Base-by-base conservation (phyloP, 1,140 invertebrate genomes). In the Nixonia krombeini region DNA sequence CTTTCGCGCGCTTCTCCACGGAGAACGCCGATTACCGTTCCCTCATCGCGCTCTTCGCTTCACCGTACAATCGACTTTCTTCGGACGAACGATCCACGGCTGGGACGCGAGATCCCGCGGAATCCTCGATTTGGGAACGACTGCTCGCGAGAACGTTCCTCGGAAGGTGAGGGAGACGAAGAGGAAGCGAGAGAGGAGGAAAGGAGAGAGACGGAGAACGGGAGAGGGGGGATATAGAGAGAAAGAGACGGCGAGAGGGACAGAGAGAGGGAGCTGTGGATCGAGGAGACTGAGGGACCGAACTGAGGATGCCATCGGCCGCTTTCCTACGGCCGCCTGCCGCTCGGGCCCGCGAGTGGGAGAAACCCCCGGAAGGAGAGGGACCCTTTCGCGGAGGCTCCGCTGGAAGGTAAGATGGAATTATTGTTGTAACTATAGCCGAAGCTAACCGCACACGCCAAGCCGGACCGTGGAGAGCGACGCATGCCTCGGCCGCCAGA, bases 371-470 rank as follows among this genome's bases (percentile, higher is more conserved):
- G 59, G 66, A 65, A 70, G 65, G n/a, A 57, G 57, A 52, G 67
- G 67, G 61, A 49, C 51, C 61, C 52, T 59, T 70, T 65, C 55
- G 56, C 67, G 47, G 57, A 68, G 57, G 64, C 57, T 56, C 56
- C 64, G 45, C 45, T 31, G 31, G 38, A 38, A 51, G 45, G 33
- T 52, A 58, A 23, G 53, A 56, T 69, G 42, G 26, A 55, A 63
- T 64, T 70, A 70, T 70, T 61, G 64, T 64, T 64, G 61, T 64
- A 64, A 64, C 59, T 61, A 64, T 64, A 61, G 61, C 59, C 1
- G 55, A 58, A 64, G 47, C 67, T 64, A 56, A 70, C 58, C 67
- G 59, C 61, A 51, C 45, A 55, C 61, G n/a, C n/a, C n/a, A 29
- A 64, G 51, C 56, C 56, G 67, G 67, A 70, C 56, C 59, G 56